Percentiles rank a stretch among this genome's conserved stretches.
These are phyloP conservation scores for Oxyscelio sp. DNA, from an alignment of 2,888 invertebrate species.

Conservation along the genomic window DNA sequence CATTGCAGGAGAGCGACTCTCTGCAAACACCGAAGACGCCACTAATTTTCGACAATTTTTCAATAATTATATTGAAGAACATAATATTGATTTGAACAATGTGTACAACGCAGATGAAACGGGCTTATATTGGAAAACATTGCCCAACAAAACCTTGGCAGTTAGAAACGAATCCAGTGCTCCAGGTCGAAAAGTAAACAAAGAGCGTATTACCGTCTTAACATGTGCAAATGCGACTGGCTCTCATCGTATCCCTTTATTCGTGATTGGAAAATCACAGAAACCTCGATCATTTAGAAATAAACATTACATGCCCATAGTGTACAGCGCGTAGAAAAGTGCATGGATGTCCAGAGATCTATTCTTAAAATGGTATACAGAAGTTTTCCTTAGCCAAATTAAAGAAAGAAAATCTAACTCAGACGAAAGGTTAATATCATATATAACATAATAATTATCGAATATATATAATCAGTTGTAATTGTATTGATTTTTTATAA, in stretches of 20 bases:
- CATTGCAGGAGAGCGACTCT: not conserved
- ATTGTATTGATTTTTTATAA: too few species aligned
- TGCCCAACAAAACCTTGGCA: constrained; percentile 73
- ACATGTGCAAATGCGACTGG: constrained; percentile 79
- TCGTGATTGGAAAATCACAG: constrained; percentile 80
- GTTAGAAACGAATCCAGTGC: constrained; percentile 63
- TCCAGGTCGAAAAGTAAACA: constrained; percentile 74
- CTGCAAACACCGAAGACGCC: constrained; percentile 1
- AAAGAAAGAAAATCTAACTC: not conserved
- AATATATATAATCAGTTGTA: too few species aligned
- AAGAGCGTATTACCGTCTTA: constrained; percentile 78
- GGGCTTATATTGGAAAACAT: constrained; percentile 74
- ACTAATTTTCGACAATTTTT: constrained; percentile 7
- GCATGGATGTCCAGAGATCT: constrained; percentile 78
- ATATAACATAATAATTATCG: too few species aligned
- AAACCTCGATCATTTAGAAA: constrained; percentile 78
- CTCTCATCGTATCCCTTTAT: constrained; percentile 78
- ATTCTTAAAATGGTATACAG: constrained; percentile 76
- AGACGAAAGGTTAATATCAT: constrained; percentile 2
- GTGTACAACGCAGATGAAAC: constrained; percentile 79
- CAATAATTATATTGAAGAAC: not conserved
- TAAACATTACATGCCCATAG: constrained; percentile 66
- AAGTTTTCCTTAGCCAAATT: constrained; percentile 71
- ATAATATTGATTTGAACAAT: constrained; percentile 31
- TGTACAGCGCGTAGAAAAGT: constrained; percentile 67